Evolutionary conservation across 2,888 invertebrate species (phyloP).

Genomic region (Exocentrus adspersus): DNA sequence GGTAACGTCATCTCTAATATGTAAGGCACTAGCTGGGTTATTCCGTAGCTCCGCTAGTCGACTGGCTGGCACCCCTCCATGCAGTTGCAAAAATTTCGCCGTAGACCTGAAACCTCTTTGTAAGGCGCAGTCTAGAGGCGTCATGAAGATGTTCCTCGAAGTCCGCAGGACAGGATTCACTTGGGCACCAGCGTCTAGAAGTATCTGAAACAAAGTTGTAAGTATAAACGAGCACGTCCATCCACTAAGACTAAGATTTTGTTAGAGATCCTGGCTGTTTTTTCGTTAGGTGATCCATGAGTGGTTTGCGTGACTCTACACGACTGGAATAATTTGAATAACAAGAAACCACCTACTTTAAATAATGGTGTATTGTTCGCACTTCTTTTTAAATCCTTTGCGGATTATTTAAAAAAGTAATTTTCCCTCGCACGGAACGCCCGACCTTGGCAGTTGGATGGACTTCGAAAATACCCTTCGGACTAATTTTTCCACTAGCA

Average conservation of each 20-base stretch:
- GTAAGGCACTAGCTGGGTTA: slow-evolving; percentile 47
- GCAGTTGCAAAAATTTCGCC: slow-evolving; percentile 91
- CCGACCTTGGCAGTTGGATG: slow-evolving; percentile 38
- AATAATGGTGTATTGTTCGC: slow-evolving; percentile 3
- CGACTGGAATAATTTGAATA: background rate
- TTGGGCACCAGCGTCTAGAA: slow-evolving; percentile 85
- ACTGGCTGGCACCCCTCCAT: slow-evolving; percentile 86
- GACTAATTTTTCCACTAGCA: slow-evolving; percentile 25
- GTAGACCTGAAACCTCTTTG: slow-evolving; percentile 88
- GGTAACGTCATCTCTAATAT: slow-evolving; percentile 59
- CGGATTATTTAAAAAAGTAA: slow-evolving; percentile 17
- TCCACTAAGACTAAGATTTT: too few relatives aligned
- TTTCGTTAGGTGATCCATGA: too few relatives aligned
- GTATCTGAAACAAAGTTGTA: slow-evolving; percentile 64
- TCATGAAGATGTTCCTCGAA: slow-evolving; percentile 84
- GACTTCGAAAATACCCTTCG: slow-evolving; percentile 35
- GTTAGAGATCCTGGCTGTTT: too few relatives aligned
- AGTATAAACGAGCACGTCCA: background rate
- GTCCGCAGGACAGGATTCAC: slow-evolving; percentile 87
- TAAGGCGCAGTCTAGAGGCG: slow-evolving; percentile 91
- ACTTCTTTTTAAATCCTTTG: slow-evolving; percentile 12
- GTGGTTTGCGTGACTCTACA: slow-evolving; percentile 15
- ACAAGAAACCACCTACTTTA: background rate
- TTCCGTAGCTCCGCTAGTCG: slow-evolving; percentile 65
- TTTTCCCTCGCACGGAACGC: slow-evolving; percentile 39